A percentile compares a stretch with the other conserved stretches of the same genome.
Evolutionary conservation across 1,140 invertebrate genomes (phyloP).

Genomic region (Rhyacophila brunnea): DNA sequence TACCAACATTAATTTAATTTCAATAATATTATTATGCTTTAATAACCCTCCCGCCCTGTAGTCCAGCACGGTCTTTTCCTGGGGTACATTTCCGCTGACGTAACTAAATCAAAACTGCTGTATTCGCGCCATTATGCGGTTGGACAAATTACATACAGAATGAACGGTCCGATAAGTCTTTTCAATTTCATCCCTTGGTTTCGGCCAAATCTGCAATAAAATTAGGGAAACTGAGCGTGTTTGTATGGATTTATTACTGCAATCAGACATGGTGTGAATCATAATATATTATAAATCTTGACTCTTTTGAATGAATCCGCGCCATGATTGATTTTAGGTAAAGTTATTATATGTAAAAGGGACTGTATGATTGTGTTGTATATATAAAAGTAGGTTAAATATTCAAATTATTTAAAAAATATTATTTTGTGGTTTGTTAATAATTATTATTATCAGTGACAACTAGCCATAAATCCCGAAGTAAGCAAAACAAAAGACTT

Average conservation of each 20-base stretch:
- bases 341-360: slow-evolving; percentile 10
- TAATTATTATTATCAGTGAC: no score
- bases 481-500: no score
- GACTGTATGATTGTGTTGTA: slow-evolving; percentile 1
- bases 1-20: no score
- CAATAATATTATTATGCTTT: no score
- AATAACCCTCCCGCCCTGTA: no score
- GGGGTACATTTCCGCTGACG: no score
- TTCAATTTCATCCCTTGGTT: slow-evolving; percentile 1
- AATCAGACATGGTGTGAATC: not conserved
- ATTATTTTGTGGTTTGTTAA: no score
- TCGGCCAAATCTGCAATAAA: slow-evolving; percentile 2
- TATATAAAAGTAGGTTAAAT: no score
- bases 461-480: no score
- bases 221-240: slow-evolving; percentile 3
- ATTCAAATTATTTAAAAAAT: no score
- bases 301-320: not conserved
- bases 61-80: no score
- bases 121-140: not conserved
- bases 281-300: not conserved
- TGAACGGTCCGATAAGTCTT: slow-evolving; percentile 12
- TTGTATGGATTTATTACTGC: not conserved
- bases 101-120: no score
- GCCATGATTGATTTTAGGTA: slow-evolving; percentile 1
- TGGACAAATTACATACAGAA: slow-evolving; percentile 24